Base-by-base conservation (phyloP, 53 echinoderm and acorn worm genomes). In the Actinopyga echinites region DNA sequence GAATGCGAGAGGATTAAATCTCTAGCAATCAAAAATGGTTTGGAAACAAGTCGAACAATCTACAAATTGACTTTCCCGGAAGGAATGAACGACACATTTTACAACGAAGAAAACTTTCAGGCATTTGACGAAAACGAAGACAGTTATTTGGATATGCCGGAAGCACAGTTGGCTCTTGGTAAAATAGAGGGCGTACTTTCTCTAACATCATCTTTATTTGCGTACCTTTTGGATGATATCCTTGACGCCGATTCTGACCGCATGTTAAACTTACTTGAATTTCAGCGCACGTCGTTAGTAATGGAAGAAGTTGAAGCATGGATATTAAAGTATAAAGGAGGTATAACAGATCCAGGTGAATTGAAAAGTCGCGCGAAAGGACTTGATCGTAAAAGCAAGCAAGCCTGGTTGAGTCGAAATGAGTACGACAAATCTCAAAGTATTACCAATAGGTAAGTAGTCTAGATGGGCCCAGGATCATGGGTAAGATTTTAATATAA, bases 151-250 rank as follows among this genome's bases (percentile, higher is more conserved):
- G 31, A 65, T 17, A 36, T 65, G 65, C 10, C 65, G 4, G 65
- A 65, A 30, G 31, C 65, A 7, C 36, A 29, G 20, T 32, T 20
- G 2, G 65, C 65, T 21, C 30, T 65, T 2, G 20, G 65, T 65
- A 30, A 65, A 65, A 34, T 65, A 35, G 65, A 65, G 65, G 65
- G 65, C 33, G 65, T 65, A 9, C 1, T 35, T 65, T 65, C 65
- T 30, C 36, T 65, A 11, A 20, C 65, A 34, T 32, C 8, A 20
- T 34, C 30, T 1, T 65, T 36, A 13, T 65, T 65, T n/a, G 36
- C 32, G 1, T 65, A 34, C 31, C 11, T 65, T 32, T 65, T 65
- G 32, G 65, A 65, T 30, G 65, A 65, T 32, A 65, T 65, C 20
- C 34, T 65, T 29, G 65, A 65, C 36, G 32, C 36, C 12, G 36